These are phyloP conservation scores for Porites lutea DNA, from an alignment of 64 coral and sea anemone genomes.

Conservation along the genomic window DNA sequence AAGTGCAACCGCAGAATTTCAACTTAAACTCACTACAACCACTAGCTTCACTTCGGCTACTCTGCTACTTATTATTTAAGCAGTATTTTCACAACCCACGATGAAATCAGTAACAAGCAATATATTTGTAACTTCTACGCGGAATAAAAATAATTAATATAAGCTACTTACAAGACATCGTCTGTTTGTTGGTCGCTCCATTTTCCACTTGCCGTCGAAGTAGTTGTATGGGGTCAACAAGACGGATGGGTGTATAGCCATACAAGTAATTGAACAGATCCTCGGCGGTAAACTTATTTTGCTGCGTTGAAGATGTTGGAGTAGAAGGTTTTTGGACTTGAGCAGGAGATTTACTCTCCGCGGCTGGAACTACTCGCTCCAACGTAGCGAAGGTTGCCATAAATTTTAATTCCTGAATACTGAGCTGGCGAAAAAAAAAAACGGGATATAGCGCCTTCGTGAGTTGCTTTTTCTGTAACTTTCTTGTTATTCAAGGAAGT, in stretches of 20 bases:
- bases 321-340: conserved; percentile 21
- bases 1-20: not conserved
- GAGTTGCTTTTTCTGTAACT: not conserved
- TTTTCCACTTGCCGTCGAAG: conserved; percentile 76
- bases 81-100: no score
- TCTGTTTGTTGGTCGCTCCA: conserved; percentile 13
- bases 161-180: conserved; percentile 43
- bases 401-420: not conserved
- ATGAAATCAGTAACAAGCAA: not conserved
- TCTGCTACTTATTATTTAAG: not conserved
- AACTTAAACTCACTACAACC: not conserved
- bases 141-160: not conserved
- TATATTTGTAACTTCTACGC: not conserved
- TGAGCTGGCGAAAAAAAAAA: not conserved
- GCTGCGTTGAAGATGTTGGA: not conserved
- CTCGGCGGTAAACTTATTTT: conserved; percentile 61
- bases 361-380: not conserved
- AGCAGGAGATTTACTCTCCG: not conserved
- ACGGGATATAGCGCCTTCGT: not conserved
- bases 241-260: conserved; percentile 86
- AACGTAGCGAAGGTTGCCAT: conserved; percentile 24
- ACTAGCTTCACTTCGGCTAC: not conserved
- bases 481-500: conserved; percentile 31
- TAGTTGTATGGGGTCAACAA: conserved; percentile 79
- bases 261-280: conserved; percentile 93